phyloP scores from a whole-genome alignment of 2,797 vertebrate species.

The Chiroxiphia lanceolata region DNA sequence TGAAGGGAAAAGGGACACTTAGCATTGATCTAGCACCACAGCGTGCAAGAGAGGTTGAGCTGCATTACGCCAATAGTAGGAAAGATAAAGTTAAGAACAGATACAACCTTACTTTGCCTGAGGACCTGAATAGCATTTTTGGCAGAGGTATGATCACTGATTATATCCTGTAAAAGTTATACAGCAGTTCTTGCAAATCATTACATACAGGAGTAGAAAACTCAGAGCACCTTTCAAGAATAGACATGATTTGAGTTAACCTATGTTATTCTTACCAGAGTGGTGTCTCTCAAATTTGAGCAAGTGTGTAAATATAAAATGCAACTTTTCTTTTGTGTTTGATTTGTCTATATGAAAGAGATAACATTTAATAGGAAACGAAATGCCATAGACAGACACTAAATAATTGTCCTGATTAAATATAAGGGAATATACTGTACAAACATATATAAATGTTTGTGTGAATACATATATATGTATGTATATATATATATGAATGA shows the following conservation, averaged over 20 bases:
- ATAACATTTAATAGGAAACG: not conserved
- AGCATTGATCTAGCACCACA: not conserved
- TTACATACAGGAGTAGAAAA: not conserved
- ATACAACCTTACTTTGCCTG: not conserved
- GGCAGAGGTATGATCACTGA: not conserved
- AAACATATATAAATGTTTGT: not conserved
- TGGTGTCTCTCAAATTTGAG: not conserved
- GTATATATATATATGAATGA: fast-evolving
- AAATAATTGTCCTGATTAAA: not conserved
- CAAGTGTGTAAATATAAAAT: not conserved
- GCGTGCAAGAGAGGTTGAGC: not conserved
- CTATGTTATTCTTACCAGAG: not conserved
- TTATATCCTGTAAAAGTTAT: not conserved
- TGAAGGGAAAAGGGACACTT: not conserved
- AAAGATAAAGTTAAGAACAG: not conserved
- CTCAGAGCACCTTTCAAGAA: not conserved
- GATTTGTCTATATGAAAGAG: not conserved
- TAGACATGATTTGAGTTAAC: not conserved
- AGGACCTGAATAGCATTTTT: not conserved
- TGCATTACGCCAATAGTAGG: not conserved
- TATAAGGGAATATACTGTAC: not conserved
- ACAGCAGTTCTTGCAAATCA: not conserved
- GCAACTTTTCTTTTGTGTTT: not conserved
- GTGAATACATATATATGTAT: not conserved
- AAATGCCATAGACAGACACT: not conserved